Evolutionary conservation across 1,140 invertebrate species (phyloP).

Genomic region (Chironomus striatipennis): DNA sequence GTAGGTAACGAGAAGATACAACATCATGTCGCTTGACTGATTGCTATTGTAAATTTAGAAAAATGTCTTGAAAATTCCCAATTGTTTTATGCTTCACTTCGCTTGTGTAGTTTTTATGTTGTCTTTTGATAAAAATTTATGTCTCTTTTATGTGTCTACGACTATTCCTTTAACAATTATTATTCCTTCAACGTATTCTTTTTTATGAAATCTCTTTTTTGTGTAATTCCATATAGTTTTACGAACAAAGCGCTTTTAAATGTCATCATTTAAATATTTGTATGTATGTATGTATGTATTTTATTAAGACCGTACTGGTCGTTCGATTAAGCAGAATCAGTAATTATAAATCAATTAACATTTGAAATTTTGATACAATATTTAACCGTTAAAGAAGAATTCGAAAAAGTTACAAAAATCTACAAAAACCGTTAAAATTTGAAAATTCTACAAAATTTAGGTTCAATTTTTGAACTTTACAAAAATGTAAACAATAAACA

Average conservation of each 20-base stretch:
- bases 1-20: neutral
- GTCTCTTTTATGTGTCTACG: neutral
- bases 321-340: no score
- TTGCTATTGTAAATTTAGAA: conserved; percentile 1
- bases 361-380: no score
- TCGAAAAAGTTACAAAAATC: no score
- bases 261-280: no score
- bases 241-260: no score
- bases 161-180: neutral
- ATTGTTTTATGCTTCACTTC: neutral
- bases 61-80: neutral
- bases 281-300: neutral
- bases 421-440: no score
- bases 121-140: neutral
- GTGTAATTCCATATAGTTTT: neutral
- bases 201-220: neutral
- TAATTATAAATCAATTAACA: no score
- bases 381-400: no score
- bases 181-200: neutral
- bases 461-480: no score
- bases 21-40: neutral
- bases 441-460: no score
- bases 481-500: no score
- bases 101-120: neutral
- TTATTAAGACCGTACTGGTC: no score